These are phyloP conservation scores for Morphnarchus princeps DNA, from an alignment of 2,113 vertebrate genomes.

Conservation along the genomic window DNA sequence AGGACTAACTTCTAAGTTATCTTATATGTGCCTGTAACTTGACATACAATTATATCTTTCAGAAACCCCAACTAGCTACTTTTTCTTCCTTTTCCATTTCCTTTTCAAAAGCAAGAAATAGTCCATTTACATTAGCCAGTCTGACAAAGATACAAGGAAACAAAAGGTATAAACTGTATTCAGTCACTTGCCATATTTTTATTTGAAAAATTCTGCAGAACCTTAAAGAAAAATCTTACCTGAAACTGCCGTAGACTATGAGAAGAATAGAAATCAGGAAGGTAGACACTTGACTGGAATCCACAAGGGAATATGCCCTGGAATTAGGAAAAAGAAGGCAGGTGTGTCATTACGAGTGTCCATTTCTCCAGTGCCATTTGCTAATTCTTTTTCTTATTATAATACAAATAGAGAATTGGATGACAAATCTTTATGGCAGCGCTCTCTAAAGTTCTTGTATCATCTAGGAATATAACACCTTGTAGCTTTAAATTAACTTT, in stretches of 20 bases:
- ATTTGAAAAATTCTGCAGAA: background rate
- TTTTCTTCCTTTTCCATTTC: background rate
- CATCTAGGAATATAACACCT: background rate
- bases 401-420: background rate
- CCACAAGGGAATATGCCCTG: constrained; percentile 98
- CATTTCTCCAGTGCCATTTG: background rate
- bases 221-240: constrained; percentile 66
- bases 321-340: constrained; percentile 37
- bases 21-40: background rate
- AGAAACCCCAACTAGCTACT: background rate
- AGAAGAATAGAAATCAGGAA: constrained; percentile 92
- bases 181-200: background rate
- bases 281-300: constrained; percentile 99
- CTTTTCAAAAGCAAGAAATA: background rate
- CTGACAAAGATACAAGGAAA: background rate
- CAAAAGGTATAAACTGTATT: background rate
- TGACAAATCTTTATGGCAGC: background rate
- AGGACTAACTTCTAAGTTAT: background rate
- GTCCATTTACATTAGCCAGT: background rate
- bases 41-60: background rate
- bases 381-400: background rate
- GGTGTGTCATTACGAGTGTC: background rate
- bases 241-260: constrained; percentile 85
- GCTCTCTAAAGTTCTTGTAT: background rate
- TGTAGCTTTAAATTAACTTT: background rate